These are phyloP conservation scores for Xestia ashworthii DNA, from an alignment of 2,888 invertebrate genomes.

Conservation along the genomic window DNA sequence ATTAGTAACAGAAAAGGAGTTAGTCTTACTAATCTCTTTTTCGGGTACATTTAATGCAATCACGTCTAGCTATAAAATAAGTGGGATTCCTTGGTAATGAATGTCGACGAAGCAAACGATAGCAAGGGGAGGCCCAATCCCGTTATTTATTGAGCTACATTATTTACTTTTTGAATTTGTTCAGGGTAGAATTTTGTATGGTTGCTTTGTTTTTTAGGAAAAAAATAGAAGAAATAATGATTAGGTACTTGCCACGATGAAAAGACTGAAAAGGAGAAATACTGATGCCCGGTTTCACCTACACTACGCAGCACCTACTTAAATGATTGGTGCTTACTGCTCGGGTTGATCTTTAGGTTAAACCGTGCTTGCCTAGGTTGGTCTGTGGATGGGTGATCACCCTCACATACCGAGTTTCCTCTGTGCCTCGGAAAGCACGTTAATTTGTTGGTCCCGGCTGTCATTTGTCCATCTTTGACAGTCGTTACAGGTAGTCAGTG, in stretches of 20 bases:
- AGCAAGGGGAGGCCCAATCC: slow-evolving; percentile 24
- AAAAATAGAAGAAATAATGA: not conserved
- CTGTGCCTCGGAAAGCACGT: too few species aligned
- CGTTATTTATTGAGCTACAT: slow-evolving; percentile 51
- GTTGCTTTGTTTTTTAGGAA: not conserved
- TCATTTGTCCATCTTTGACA: too few species aligned
- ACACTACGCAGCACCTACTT: not conserved
- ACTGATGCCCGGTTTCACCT: not conserved
- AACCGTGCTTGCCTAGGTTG: too few species aligned
- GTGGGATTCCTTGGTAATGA: slow-evolving; percentile 48
- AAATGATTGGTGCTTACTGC: not conserved
- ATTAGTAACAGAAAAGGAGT: slow-evolving; percentile 6
- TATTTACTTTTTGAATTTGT: slow-evolving; percentile 39
- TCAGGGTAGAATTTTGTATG: slow-evolving; percentile 8
- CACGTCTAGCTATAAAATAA: slow-evolving; percentile 48
- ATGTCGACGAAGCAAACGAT: slow-evolving; percentile 46
- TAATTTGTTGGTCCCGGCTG: too few species aligned
- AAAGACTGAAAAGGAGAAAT: too few species aligned
- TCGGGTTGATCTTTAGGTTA: too few species aligned
- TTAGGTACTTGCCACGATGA: not conserved
- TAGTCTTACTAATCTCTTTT: slow-evolving; percentile 6
- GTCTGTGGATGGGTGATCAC: too few species aligned
- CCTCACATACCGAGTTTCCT: too few species aligned
- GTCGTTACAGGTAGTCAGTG: too few species aligned
- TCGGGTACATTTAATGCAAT: slow-evolving; percentile 43